phyloP scores from a whole-genome alignment of 53 echinoderm and acorn worm genomes.

The Mesocentrotus franciscanus region DNA sequence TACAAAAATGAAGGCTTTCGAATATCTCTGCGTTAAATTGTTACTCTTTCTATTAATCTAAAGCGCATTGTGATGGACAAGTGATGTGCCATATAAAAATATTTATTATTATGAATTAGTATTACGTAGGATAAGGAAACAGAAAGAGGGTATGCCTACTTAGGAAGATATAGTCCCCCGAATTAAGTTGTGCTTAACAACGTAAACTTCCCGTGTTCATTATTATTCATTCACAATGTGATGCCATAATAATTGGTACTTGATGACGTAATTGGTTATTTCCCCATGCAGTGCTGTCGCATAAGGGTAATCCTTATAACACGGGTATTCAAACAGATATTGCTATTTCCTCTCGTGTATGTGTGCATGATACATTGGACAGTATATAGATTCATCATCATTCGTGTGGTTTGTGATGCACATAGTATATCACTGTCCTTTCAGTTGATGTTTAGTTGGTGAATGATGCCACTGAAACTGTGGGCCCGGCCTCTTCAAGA shows the following conservation, averaged over 20 bases:
- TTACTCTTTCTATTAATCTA: no score
- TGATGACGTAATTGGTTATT: conserved; percentile 42
- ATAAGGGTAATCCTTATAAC: not conserved
- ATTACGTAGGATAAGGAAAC: not conserved
- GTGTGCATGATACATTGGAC: not conserved
- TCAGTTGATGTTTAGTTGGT: not conserved
- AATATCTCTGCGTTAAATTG: no score
- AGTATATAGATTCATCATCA: not conserved
- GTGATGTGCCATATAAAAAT: no score
- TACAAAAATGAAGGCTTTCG: no score
- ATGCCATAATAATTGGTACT: not conserved
- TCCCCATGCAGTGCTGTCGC: not conserved
- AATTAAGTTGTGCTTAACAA: conserved; percentile 11
- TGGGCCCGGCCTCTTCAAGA: not conserved
- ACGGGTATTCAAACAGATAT: conserved; percentile 16
- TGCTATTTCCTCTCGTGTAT: not conserved
- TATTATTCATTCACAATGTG: not conserved
- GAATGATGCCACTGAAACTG: not conserved
- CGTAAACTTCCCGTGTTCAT: not conserved
- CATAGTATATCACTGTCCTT: not conserved
- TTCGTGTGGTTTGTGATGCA: conserved; percentile 10
- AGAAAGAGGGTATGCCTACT: not conserved
- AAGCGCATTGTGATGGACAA: no score
- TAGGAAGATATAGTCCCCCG: not conserved
- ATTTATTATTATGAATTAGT: no score